phyloP scores from a whole-genome alignment of 2,113 vertebrate species.

The Cynopterus brachyotis region DNA sequence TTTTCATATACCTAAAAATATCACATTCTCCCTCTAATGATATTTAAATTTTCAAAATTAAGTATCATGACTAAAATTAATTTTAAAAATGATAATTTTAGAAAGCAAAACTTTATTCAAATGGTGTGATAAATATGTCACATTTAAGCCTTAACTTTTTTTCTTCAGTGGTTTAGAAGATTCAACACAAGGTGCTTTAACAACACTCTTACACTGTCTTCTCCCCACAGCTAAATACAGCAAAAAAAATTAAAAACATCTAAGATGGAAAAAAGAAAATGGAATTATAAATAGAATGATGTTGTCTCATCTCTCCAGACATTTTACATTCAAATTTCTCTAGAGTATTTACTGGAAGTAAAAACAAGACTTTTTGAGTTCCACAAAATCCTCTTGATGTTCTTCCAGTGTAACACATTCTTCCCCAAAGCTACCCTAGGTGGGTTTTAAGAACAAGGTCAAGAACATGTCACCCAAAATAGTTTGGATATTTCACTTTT shows the following conservation, averaged over 20 bases:
- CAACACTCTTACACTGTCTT: background rate
- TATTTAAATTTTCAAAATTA: slow-evolving; percentile 17
- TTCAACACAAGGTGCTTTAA: background rate
- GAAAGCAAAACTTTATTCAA: slow-evolving; percentile 53
- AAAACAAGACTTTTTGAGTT: slow-evolving; percentile 26
- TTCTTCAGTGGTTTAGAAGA: background rate
- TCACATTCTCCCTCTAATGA: background rate
- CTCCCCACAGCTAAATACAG: background rate
- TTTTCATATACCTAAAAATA: background rate
- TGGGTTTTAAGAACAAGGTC: background rate
- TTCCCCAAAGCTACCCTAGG: background rate
- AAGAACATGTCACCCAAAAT: background rate
- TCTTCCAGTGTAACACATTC: slow-evolving; percentile 8
- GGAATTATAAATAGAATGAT: background rate
- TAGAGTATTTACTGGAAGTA: background rate
- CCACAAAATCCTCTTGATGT: background rate
- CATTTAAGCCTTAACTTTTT: slow-evolving; percentile 37
- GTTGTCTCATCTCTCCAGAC: background rate
- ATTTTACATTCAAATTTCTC: background rate
- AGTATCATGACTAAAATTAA: slow-evolving; percentile 21
- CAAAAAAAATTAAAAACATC: background rate
- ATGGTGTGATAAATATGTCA: background rate
- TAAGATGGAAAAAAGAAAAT: background rate
- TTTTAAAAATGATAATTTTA: slow-evolving; percentile 26
- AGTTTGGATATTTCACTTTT: background rate